Base-by-base conservation (phyloP, 2,797 vertebrate species). In the Pyrocephalus nanus region DNA sequence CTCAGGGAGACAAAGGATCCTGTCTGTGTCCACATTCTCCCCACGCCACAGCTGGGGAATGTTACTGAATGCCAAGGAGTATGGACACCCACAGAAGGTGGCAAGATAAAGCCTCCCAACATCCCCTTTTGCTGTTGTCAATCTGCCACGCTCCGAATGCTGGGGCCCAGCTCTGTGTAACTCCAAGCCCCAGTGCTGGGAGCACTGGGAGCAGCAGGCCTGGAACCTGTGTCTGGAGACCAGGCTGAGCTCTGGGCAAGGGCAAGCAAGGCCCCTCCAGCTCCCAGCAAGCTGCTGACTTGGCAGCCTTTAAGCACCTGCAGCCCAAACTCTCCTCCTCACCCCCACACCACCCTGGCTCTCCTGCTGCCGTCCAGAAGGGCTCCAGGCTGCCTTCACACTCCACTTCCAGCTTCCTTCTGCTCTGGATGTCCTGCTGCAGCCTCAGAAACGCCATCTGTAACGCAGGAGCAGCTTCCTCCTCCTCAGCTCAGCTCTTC, bases 321-420 rank as follows among this genome's bases (percentile, higher is more conserved):
- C 81, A 91, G 91, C 87, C 78, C 82, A 26, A 48, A 27, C 78
- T 20, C 80, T 42, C 36, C 5, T 54, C 77, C 80, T 54, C 75
- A 50, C 11, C 22, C n/a, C 4, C 1, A 4, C 57, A 3, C n/a
- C 6, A 42, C 62, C 54, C 54, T 0, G 1, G 42, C 42, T 13
- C 80, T 88, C 91, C 86, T 54, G 88, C 84, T 66, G 83, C 84
- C 64, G 19, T 40, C 80, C 86, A 85, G 88, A 94, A 90, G 83
- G 60, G 92, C 90, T 90, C 57, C 6, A 0, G 73, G 92, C 73
- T 79, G 94, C 17, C 1, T 94, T 93, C 80, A 93, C 92, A 86
- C 78, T 87, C 76, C 82, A 89, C 82, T 88, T 89, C 75, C 67
- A 86, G 66, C 55, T 92, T 57, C 92, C 86, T 91, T 79, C 90